These are phyloP conservation scores for Emydocephalus ijimae DNA, from an alignment of 2,113 vertebrate species.

Conservation along the genomic window DNA sequence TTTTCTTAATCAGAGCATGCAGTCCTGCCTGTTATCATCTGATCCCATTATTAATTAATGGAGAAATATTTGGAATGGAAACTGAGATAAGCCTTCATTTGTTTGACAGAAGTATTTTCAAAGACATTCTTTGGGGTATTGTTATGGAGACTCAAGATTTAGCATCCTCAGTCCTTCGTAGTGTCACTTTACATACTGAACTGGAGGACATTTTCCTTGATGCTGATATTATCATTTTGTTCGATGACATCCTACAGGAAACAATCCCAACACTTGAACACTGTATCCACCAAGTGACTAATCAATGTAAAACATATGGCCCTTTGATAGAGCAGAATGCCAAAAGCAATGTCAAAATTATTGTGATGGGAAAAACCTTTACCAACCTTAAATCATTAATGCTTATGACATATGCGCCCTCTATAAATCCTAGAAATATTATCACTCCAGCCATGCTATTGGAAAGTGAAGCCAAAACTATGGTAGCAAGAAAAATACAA, in stretches of 20 bases:
- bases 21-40: conserved; percentile 70
- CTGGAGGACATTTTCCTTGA: conserved; percentile 73
- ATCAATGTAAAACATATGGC: conserved; percentile 73
- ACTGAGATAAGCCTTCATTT: conserved; percentile 79
- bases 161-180: conserved; percentile 68
- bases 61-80: conserved; percentile 72
- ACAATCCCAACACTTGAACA: conserved; percentile 42
- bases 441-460: conserved; percentile 73
- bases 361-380: conserved; percentile 79
- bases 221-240: conserved; percentile 79
- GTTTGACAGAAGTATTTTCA: conserved; percentile 61
- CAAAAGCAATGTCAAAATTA: conserved; percentile 69
- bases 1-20: conserved; percentile 73
- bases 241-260: conserved; percentile 70
- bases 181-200: conserved; percentile 72
- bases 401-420: conserved; percentile 66
- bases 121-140: conserved; percentile 63
- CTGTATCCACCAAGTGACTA: conserved; percentile 56
- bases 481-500: conserved; percentile 76
- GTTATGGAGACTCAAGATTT: conserved; percentile 75
- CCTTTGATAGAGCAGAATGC: conserved; percentile 77
- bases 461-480: conserved; percentile 78
- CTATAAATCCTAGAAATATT: conserved; percentile 71
- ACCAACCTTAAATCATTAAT: conserved; percentile 78
- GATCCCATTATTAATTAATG: conserved; percentile 76